Evolutionary conservation across 2,797 vertebrate species (phyloP), one percentile per base, ranked within the genome.

Genomic region (Tympanoctomys barrerae): DNA sequence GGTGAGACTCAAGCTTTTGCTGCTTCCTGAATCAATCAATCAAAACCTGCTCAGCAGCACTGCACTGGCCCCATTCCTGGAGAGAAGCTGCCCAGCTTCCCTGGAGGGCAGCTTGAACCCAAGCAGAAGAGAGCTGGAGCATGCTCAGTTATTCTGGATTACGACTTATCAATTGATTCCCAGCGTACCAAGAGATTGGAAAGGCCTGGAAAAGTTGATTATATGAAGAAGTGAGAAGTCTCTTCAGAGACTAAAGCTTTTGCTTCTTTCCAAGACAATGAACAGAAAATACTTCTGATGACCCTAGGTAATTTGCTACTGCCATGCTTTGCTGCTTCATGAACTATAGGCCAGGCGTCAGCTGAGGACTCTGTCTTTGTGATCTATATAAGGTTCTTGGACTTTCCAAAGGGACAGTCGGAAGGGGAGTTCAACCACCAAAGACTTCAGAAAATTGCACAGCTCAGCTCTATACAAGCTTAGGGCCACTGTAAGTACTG

Each of bases 401-500:
- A 77, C 64, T 12, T 11, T 92, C n/a, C 36, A 54, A 36, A 0
- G 11, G 59, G 8, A 57, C 11, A 46, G 39, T 14, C 19, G 46
- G 52, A 81, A 24, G 28, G n/a, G 46, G 36, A 33, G 10, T 59
- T 70, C 91, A 33, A 42, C n/a, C 7, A 46, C 33, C 12, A 28
- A n/a, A 68, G 31, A 75, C 49, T 61, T 80, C 33, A 33, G 59
- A 14, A 39, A 62, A 62, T 70, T 64, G 59, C 54, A 39, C 21
- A 66, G 59, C 66, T 90, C 59, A 70, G 46, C 16, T 39, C 68
- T 19, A 36, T 16, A 2, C 24, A 81, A 28, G 61, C 13, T 26
- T 1, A 21, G 52, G 12, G 36, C 24, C 16, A 1, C 14, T 7
- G 18, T 57, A 31, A 12, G 19, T 4, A 16, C n/a, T 2, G 8